These are phyloP conservation scores for Lordiphosa stackelbergi DNA, from an alignment of 1,140 invertebrate species.

Conservation along the genomic window DNA sequence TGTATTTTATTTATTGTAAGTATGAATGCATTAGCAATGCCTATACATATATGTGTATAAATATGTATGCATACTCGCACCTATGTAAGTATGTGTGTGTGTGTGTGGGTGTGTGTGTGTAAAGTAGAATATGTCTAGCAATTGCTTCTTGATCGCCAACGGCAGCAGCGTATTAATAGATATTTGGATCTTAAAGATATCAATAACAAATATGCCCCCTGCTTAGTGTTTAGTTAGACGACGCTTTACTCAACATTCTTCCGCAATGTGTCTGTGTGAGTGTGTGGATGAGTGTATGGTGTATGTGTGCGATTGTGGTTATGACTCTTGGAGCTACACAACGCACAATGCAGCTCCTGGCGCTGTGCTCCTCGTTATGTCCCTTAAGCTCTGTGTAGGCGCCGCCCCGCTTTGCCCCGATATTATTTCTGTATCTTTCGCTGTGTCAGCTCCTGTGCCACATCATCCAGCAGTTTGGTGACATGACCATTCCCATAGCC, in stretches of 20 bases:
- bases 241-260: constrained; percentile 7
- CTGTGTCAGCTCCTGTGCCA: constrained; percentile 66
- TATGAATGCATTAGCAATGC: constrained; percentile 45
- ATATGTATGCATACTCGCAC: constrained; percentile 17
- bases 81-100: constrained; percentile 19
- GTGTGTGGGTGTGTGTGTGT: neutral
- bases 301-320: constrained; percentile 29
- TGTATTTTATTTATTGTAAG: constrained; percentile 38
- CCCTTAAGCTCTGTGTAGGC: constrained; percentile 59
- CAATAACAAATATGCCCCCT: constrained; percentile 11
- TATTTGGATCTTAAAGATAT: constrained; percentile 8
- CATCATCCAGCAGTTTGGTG: constrained; percentile 56
- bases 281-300: constrained; percentile 28
- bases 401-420: constrained; percentile 52
- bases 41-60: constrained; percentile 40
- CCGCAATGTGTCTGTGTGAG: constrained; percentile 13
- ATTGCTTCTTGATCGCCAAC: constrained; percentile 8
- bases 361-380: constrained; percentile 24
- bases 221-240: neutral
- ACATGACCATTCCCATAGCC: constrained; percentile 46
- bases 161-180: constrained; percentile 1
- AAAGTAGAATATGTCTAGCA: neutral
- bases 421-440: constrained; percentile 74
- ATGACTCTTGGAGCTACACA: constrained; percentile 52
- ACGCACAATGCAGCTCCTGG: constrained; percentile 25